Evolutionary conservation across 2,888 invertebrate genomes (phyloP).

Genomic region (Rhamnusium bicolor): DNA sequence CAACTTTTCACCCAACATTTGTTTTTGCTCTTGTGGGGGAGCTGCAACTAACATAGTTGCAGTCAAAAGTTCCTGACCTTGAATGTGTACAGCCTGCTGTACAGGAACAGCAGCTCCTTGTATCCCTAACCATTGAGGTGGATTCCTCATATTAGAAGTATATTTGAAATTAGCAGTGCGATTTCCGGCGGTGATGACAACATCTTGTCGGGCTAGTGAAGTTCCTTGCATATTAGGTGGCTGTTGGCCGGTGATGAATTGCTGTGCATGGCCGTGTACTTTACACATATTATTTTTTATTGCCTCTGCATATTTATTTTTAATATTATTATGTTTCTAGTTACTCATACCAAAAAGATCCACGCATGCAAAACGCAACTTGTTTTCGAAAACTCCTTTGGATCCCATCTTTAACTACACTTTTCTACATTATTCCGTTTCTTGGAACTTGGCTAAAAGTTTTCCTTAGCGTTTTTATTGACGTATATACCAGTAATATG

Average conservation of each 20-base stretch:
- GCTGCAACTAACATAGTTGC: slow-evolving; percentile 98
- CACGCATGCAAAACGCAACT: no score
- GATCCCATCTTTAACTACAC: no score
- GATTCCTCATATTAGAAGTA: slow-evolving; percentile 92
- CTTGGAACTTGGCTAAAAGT: no score
- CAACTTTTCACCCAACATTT: slow-evolving; percentile 98
- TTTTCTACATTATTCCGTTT: no score
- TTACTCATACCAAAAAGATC: no score
- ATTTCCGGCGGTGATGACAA: slow-evolving; percentile 77
- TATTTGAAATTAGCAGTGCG: slow-evolving; percentile 90
- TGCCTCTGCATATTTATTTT: no score
- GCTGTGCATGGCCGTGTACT: slow-evolving; percentile 82
- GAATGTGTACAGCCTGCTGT: slow-evolving; percentile 90
- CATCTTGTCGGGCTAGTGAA: slow-evolving; percentile 79
- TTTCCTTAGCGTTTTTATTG: no score
- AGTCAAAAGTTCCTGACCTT: slow-evolving; percentile 96
- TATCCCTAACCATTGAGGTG: slow-evolving; percentile 74
- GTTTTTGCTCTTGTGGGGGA: slow-evolving; percentile 97
- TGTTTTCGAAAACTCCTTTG: no score
- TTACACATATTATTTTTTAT: no score
- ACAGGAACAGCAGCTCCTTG: slow-evolving; percentile 74
- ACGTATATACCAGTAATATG: no score
- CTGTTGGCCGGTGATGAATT: slow-evolving; percentile 90
- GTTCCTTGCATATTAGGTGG: slow-evolving; percentile 78
- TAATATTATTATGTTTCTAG: no score